A percentile compares a stretch with the other conserved stretches of the same genome.
phyloP scores from a whole-genome alignment of 2,113 vertebrate species.

The Hassar affinis region DNA sequence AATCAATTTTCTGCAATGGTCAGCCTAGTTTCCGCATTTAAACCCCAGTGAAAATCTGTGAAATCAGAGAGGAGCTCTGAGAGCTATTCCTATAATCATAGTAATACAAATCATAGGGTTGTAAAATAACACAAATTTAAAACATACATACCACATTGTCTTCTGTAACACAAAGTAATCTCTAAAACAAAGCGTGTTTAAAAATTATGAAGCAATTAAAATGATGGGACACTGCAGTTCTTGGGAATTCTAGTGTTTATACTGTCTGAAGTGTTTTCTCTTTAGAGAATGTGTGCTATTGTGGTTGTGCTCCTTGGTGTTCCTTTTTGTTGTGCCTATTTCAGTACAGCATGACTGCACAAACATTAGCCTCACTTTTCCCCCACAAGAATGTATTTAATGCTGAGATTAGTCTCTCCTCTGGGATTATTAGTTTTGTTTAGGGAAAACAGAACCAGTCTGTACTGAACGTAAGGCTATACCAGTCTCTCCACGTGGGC shows the following conservation, averaged over 20 bases:
- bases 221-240: not conserved
- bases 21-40: not conserved
- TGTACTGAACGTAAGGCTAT: not conserved
- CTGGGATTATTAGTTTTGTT: not conserved
- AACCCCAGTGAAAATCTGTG: not conserved
- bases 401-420: not conserved
- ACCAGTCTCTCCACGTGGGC: not conserved
- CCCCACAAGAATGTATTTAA: not conserved
- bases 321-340: too few species aligned
- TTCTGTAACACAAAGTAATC: not conserved
- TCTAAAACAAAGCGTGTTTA: not conserved
- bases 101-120: not conserved
- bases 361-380: not conserved
- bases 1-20: not conserved
- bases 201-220: not conserved
- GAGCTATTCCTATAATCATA: too few species aligned
- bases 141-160: not conserved
- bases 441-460: not conserved
- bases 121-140: not conserved
- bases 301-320: not conserved
- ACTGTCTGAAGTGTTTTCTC: not conserved
- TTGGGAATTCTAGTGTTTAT: not conserved
- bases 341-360: not conserved
- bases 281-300: not conserved
- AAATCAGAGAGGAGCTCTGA: not conserved